Evolutionary conservation across 2,888 invertebrate species (phyloP).

Genomic region (Campoletis raptor): DNA sequence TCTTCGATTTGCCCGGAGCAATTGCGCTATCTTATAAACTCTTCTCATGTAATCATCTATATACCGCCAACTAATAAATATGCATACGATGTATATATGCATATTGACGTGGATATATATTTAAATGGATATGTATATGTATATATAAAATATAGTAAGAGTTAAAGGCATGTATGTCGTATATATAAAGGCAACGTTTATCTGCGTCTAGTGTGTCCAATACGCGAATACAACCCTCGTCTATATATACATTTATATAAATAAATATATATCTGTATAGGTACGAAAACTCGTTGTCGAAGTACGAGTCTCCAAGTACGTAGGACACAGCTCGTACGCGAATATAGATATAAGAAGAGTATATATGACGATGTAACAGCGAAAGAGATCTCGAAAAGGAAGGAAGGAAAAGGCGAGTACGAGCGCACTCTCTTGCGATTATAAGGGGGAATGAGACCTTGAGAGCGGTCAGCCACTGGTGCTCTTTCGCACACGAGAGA

Average conservation of each 20-base stretch:
- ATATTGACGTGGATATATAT: not conserved
- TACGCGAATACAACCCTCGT: conserved; percentile 18
- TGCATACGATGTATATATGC: conserved; percentile 31
- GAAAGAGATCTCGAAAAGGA: conserved; percentile 82
- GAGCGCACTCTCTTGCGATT: conserved; percentile 57
- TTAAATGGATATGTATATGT: not conserved
- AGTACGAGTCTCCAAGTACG: conserved; percentile 31
- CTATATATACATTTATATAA: conserved; percentile 29
- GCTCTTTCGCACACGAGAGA: conserved; percentile 46
- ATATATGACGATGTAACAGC: conserved; percentile 53
- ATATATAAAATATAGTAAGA: not conserved
- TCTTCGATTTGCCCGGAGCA: conserved; percentile 62
- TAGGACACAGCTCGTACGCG: conserved; percentile 18
- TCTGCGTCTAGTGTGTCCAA: conserved; percentile 35
- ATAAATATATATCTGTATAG: not conserved
- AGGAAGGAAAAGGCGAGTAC: conserved; percentile 76
- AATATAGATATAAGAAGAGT: conserved; percentile 35
- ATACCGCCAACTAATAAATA: conserved; percentile 65
- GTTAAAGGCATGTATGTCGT: conserved; percentile 39
- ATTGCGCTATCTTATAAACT: conserved; percentile 57
- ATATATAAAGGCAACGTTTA: conserved; percentile 49
- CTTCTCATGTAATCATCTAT: conserved; percentile 64
- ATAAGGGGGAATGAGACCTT: conserved; percentile 80
- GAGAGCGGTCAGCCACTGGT: conserved; percentile 83
- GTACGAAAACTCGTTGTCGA: conserved; percentile 25